A percentile compares a stretch with the other conserved stretches of the same genome.
phyloP scores from a whole-genome alignment of 2,888 invertebrate species.

The Oeneis ivallda region DNA sequence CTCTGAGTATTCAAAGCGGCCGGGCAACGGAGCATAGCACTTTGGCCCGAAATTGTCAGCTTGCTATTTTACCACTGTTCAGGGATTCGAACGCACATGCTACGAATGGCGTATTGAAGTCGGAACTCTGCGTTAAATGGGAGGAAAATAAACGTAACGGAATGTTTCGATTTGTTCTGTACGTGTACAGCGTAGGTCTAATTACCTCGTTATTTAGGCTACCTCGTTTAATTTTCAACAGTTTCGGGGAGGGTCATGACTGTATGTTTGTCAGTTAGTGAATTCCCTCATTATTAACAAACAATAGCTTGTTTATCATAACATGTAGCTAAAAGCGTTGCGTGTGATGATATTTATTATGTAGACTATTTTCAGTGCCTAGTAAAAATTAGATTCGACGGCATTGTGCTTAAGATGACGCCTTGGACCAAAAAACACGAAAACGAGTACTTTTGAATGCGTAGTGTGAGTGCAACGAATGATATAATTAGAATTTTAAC shows the following conservation, averaged over 20 bases:
- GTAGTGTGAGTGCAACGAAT: too few relatives aligned
- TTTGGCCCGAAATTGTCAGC: conserved; percentile 33
- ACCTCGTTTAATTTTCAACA: neutral
- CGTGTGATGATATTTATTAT: too few relatives aligned
- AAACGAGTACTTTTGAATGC: too few relatives aligned
- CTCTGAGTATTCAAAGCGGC: conserved; percentile 56
- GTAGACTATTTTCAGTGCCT: too few relatives aligned
- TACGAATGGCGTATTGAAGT: conserved; percentile 21
- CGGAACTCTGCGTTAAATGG: conserved; percentile 18
- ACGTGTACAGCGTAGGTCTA: neutral
- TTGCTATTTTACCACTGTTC: conserved; percentile 37
- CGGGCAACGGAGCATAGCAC: conserved; percentile 34
- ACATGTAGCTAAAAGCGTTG: too few relatives aligned
- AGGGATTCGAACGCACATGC: conserved; percentile 26
- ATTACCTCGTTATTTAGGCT: neutral
- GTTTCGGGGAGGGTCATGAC: too few relatives aligned
- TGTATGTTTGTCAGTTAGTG: neutral
- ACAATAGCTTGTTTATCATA: neutral
- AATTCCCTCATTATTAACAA: neutral
- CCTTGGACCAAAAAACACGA: too few relatives aligned
- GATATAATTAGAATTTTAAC: too few relatives aligned
- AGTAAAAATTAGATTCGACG: too few relatives aligned
- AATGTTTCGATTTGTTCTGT: conserved; percentile 20
- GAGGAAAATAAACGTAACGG: conserved; percentile 23
- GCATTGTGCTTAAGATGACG: too few relatives aligned